phyloP scores from a whole-genome alignment of 2,797 vertebrate species.

The Rhinoraja longicauda region DNA sequence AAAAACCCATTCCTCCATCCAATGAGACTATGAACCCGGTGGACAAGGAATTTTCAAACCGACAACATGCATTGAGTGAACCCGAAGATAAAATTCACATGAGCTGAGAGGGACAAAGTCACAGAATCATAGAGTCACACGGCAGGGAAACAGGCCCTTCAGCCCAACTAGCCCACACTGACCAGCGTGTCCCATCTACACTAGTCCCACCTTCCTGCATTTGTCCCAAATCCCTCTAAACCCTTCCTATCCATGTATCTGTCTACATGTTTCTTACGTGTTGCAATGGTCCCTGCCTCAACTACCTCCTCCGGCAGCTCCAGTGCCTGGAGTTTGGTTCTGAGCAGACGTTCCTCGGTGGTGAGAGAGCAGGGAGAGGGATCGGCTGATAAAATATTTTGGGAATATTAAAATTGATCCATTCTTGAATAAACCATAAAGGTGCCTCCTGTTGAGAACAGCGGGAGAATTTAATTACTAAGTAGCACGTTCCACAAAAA shows the following conservation, averaged over 20 bases:
- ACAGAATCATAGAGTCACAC: too few relatives aligned
- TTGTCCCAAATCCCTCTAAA: too few relatives aligned
- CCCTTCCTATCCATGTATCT: too few relatives aligned
- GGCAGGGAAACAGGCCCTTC: too few relatives aligned
- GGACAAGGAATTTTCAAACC: background rate
- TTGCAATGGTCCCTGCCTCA: too few relatives aligned
- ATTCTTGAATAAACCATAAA: background rate
- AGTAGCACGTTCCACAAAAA: background rate
- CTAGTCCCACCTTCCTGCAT: too few relatives aligned
- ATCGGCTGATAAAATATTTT: background rate
- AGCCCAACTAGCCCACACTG: too few relatives aligned
- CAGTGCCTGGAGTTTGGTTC: background rate
- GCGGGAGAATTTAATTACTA: background rate
- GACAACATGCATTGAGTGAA: background rate
- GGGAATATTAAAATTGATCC: conserved; percentile 6
- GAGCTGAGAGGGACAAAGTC: background rate
- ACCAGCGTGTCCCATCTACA: too few relatives aligned
- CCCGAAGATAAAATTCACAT: background rate
- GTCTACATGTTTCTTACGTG: too few relatives aligned
- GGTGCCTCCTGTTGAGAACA: background rate
- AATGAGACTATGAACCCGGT: background rate
- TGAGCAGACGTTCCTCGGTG: background rate
- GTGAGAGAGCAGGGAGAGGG: background rate
- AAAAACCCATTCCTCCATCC: background rate
- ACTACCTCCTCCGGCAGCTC: too few relatives aligned